A percentile compares a stretch with the other conserved stretches of the same genome.
Evolutionary conservation across 2,797 vertebrate genomes (phyloP).

Genomic region (Arrhamphus sclerolepis): DNA sequence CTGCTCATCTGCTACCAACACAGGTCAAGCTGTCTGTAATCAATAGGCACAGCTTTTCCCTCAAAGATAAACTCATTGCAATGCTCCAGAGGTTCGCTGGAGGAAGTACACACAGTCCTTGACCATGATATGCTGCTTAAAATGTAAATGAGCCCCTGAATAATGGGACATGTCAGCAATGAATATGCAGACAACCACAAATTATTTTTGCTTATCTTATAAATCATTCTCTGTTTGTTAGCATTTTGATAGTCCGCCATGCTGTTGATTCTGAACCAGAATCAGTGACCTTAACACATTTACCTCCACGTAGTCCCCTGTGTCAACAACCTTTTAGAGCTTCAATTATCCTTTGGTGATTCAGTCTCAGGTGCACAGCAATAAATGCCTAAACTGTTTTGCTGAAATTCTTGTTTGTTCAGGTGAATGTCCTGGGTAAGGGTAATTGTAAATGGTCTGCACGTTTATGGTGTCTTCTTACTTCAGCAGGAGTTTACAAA

Average conservation of each 20-base stretch:
- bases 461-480: too few relatives aligned
- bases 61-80: constrained; percentile 70
- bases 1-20: constrained; percentile 48
- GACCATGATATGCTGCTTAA: constrained; percentile 75
- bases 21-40: constrained; percentile 64
- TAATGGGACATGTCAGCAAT: constrained; percentile 72
- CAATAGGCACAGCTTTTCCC: constrained; percentile 62
- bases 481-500: too few relatives aligned
- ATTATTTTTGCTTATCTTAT: constrained; percentile 68
- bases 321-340: too few relatives aligned
- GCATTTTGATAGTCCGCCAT: constrained; percentile 48
- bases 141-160: constrained; percentile 74
- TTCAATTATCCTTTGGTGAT: too few relatives aligned
- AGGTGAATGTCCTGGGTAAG: background rate
- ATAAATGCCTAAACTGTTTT: too few relatives aligned
- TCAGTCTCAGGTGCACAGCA: too few relatives aligned
- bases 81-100: constrained; percentile 60
- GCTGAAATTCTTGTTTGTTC: constrained; percentile 4
- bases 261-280: constrained; percentile 38
- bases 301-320: background rate
- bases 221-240: constrained; percentile 60
- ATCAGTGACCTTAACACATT: constrained; percentile 14
- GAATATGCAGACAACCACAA: constrained; percentile 70
- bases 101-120: constrained; percentile 75
- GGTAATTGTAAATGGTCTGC: background rate